phyloP scores from a whole-genome alignment of 2,888 invertebrate species.

The Rhingia rostrata region DNA sequence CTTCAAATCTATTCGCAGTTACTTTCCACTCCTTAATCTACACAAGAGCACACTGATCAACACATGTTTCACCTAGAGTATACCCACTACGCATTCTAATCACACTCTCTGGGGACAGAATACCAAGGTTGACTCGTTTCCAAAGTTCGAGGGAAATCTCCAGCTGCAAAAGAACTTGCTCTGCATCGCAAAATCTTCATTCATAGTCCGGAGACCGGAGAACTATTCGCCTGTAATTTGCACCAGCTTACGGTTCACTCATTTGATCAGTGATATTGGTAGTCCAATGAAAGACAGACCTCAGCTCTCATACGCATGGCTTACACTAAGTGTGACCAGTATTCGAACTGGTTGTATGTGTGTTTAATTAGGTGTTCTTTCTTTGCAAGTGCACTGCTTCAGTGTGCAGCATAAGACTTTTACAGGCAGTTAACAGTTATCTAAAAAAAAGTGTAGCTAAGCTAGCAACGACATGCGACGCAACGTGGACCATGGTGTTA shows the following conservation, averaged over 20 bases:
- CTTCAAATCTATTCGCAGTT: not conserved
- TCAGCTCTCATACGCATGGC: not conserved
- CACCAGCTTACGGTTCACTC: slow-evolving; percentile 31
- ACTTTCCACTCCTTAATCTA: slow-evolving; percentile 5
- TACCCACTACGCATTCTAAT: slow-evolving; percentile 50
- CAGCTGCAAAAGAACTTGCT: slow-evolving; percentile 37
- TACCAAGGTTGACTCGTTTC: slow-evolving; percentile 56
- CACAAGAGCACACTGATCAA: not conserved
- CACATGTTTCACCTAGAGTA: slow-evolving; percentile 39
- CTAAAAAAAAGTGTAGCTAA: slow-evolving; percentile 34
- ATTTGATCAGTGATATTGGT: slow-evolving; percentile 49
- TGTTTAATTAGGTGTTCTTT: slow-evolving; percentile 64
- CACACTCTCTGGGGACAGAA: slow-evolving; percentile 30
- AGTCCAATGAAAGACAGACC: slow-evolving; percentile 24
- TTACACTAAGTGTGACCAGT: not conserved
- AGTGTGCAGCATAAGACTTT: slow-evolving; percentile 23
- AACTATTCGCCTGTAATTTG: slow-evolving; percentile 47
- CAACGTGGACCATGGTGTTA: slow-evolving; percentile 28
- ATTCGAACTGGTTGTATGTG: slow-evolving; percentile 51
- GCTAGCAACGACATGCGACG: not conserved
- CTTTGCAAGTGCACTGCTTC: slow-evolving; percentile 6
- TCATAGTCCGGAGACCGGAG: slow-evolving; percentile 29
- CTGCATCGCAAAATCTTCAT: slow-evolving; percentile 55
- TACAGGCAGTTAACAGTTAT: slow-evolving; percentile 60
- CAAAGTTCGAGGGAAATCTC: slow-evolving; percentile 43